Conservation (phyloP, 2,888 invertebrate genomes). For the Hirtodrosophila trivittata region DNA sequence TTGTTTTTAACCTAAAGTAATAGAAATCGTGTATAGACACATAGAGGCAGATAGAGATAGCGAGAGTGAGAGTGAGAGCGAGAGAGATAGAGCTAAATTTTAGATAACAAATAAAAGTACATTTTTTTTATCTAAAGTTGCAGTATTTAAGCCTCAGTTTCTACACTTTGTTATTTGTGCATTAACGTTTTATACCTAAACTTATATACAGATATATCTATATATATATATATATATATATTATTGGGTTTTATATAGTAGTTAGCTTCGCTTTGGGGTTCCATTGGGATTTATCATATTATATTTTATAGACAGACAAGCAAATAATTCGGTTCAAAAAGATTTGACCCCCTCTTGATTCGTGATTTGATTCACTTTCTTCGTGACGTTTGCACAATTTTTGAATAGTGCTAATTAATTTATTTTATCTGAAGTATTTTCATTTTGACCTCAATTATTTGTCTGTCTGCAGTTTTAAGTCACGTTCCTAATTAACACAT, state of each 20-base stretch:
- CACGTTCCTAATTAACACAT: constrained; percentile 65
- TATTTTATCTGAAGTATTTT: constrained; percentile 2
- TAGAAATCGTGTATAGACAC: constrained; percentile 63
- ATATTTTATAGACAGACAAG: constrained; percentile 8
- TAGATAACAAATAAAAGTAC: neutral
- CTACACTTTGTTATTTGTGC: constrained; percentile 77
- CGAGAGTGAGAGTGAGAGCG: no score
- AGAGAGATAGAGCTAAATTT: neutral
- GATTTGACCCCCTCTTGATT: constrained; percentile 7
- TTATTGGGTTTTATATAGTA: constrained; percentile 1
- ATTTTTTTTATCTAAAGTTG: no score
- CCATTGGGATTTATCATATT: no score
- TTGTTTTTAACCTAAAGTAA: constrained; percentile 55
- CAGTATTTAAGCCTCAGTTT: neutral
- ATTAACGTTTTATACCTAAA: constrained; percentile 58
- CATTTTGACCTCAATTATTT: constrained; percentile 40
- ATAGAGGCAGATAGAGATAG: constrained; percentile 16
- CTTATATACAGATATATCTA: constrained; percentile 1
- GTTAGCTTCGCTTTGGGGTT: no score
- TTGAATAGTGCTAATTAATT: constrained; percentile 11
- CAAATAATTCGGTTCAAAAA: constrained; percentile 39
- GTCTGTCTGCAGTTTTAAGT: constrained; percentile 48
- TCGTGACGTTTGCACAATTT: constrained; percentile 2
- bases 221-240: constrained; percentile 4
- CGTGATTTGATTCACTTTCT: constrained; percentile 26